Evolutionary conservation across 1,140 invertebrate genomes (phyloP).

Genomic region (Lutraria rhynchaena): DNA sequence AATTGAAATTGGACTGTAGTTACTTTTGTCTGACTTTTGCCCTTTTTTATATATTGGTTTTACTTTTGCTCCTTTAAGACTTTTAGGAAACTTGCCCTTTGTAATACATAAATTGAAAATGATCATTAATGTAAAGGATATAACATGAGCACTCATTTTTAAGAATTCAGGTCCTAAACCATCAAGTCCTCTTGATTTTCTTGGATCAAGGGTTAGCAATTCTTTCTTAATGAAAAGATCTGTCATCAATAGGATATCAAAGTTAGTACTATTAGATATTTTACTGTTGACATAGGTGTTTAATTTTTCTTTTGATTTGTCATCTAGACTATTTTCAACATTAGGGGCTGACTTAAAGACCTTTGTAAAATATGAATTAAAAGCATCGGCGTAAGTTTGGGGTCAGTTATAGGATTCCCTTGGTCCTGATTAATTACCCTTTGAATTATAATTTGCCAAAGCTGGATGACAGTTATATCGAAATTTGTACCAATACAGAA

Average conservation of each 20-base stretch:
- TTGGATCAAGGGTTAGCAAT: too few species aligned
- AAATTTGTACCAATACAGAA: too few species aligned
- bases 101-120: neutral
- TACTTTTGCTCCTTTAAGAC: conserved; percentile 1
- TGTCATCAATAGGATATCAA: neutral
- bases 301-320: neutral
- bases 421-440: neutral
- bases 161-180: too few species aligned
- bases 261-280: neutral
- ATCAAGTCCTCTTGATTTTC: too few species aligned
- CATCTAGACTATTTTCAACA: too few species aligned
- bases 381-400: neutral
- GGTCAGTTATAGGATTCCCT: too few species aligned
- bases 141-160: too few species aligned
- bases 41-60: neutral
- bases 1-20: conserved; percentile 47
- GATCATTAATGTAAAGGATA: neutral
- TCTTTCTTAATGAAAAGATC: too few species aligned
- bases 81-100: too few species aligned
- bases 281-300: neutral
- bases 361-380: conserved; percentile 11
- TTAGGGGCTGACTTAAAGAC: neutral
- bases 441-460: too few species aligned
- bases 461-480: too few species aligned
- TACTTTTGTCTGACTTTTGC: too few species aligned